A percentile compares a stretch with the other conserved stretches of the same genome.
phyloP scores from a whole-genome alignment of 2,113 vertebrate genomes.

The Cettia cetti region DNA sequence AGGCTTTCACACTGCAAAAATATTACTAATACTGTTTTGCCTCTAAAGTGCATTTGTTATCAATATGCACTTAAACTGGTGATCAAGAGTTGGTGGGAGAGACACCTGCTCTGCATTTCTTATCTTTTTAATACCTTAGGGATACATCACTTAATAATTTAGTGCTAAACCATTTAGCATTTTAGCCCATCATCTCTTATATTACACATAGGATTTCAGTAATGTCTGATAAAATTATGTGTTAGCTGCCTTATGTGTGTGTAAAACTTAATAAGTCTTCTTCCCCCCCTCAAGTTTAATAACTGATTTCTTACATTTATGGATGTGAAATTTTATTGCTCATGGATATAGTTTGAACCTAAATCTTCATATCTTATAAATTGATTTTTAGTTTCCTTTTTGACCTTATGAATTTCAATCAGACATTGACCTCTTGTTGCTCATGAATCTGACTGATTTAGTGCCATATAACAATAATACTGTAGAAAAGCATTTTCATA shows the following conservation, averaged over 20 bases:
- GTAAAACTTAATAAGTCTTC: conserved; percentile 86
- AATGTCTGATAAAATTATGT: conserved; percentile 84
- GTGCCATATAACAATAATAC: conserved; percentile 80
- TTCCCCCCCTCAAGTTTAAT: conserved; percentile 78
- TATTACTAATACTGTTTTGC: conserved; percentile 78
- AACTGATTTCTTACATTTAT: conserved; percentile 86
- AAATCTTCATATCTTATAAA: conserved; percentile 88
- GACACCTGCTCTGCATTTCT: conserved; percentile 81
- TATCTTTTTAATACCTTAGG: conserved; percentile 79
- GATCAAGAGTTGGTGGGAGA: conserved; percentile 74
- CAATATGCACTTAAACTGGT: conserved; percentile 77
- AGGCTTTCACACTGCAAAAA: conserved; percentile 75
- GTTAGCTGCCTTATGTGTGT: conserved; percentile 81
- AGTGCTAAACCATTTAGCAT: conserved; percentile 84
- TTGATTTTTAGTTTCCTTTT: conserved; percentile 88
- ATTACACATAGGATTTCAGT: conserved; percentile 84
- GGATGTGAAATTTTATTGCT: conserved; percentile 84
- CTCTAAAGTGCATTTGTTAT: conserved; percentile 78
- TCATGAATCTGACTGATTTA: conserved; percentile 86
- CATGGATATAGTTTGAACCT: conserved; percentile 82
- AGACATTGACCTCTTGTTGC: conserved; percentile 82
- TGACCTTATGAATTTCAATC: conserved; percentile 90
- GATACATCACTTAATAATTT: conserved; percentile 85
- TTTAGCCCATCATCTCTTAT: conserved; percentile 82
- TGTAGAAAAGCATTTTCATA: conserved; percentile 77